Base-by-base conservation (phyloP, 2,888 invertebrate genomes). In the Tubulanus polymorphus region DNA sequence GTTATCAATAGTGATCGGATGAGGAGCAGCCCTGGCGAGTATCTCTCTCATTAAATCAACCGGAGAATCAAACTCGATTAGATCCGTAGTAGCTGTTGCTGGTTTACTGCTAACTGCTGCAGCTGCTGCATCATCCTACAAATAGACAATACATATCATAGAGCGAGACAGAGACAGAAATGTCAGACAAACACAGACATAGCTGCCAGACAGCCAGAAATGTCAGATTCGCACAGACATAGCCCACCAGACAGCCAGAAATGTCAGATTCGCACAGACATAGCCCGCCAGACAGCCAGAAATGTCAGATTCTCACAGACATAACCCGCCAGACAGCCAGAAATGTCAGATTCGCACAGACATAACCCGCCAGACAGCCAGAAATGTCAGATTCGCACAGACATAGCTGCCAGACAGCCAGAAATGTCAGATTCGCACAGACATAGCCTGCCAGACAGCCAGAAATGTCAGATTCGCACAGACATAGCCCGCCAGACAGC, bases 41-140 rank as follows among this genome's bases (percentile, higher is more conserved):
- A 75, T 63, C 25, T 65, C 67, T 51, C 70, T 65, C n/a, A 76
- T 51, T 10, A 76, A 58, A 28, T 75, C 71, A 25, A 68, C 54
- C 0, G 76, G 75, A 1, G 73, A 70, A 45, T 72, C 69, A 55
- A 67, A 70, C 55, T 76, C 69, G 25, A 74, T 69, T 26, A 69
- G 59, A 45, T 73, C 71, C 15, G 65, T 57, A n/a, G n/a, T n/a
- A n/a, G n/a, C n/a, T n/a, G n/a, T n/a, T n/a, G n/a, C n/a, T n/a
- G n/a, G n/a, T n/a, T n/a, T n/a, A n/a, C n/a, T n/a, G n/a, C n/a
- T n/a, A n/a, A n/a, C n/a, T n/a, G n/a, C n/a, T n/a, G n/a, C n/a
- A n/a, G n/a, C n/a, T n/a, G n/a, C n/a, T n/a, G n/a, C n/a, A n/a
- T n/a, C n/a, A n/a, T n/a, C n/a, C n/a, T n/a, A n/a, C n/a, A n/a